Evolutionary conservation across 2,888 invertebrate species (phyloP).

Genomic region (Apotomis capreana): DNA sequence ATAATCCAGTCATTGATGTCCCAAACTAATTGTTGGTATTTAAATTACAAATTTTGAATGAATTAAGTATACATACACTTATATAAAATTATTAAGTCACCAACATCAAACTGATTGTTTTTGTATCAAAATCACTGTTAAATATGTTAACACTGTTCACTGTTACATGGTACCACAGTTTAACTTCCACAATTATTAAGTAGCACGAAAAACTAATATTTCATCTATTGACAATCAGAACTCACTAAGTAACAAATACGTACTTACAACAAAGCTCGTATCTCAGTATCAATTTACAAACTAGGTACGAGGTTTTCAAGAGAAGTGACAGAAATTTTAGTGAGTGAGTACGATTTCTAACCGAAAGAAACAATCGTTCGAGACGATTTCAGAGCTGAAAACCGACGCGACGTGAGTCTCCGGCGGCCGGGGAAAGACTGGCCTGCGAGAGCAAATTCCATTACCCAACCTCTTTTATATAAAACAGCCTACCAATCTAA

Average conservation of each 20-base stretch:
- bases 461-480: slow-evolving; percentile 7
- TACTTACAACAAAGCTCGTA: too few relatives aligned
- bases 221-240: neutral
- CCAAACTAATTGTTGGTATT: too few relatives aligned
- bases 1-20: too few relatives aligned
- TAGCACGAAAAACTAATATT: slow-evolving; percentile 1
- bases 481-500: slow-evolving; percentile 20
- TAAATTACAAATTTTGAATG: too few relatives aligned
- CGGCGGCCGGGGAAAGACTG: slow-evolving; percentile 13
- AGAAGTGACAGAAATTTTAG: too few relatives aligned
- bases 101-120: neutral
- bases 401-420: slow-evolving; percentile 3
- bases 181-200: neutral
- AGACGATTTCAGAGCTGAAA: slow-evolving; percentile 1
- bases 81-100: too few relatives aligned
- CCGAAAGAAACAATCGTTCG: neutral
- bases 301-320: too few relatives aligned
- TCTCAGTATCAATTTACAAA: too few relatives aligned
- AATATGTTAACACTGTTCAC: neutral
- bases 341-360: neutral
- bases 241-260: too few relatives aligned
- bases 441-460: slow-evolving; percentile 15
- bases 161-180: too few relatives aligned
- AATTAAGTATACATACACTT: too few relatives aligned
- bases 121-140: neutral